phyloP scores from a whole-genome alignment of 1,140 invertebrate genomes.

The Drosophila lacteicornis region DNA sequence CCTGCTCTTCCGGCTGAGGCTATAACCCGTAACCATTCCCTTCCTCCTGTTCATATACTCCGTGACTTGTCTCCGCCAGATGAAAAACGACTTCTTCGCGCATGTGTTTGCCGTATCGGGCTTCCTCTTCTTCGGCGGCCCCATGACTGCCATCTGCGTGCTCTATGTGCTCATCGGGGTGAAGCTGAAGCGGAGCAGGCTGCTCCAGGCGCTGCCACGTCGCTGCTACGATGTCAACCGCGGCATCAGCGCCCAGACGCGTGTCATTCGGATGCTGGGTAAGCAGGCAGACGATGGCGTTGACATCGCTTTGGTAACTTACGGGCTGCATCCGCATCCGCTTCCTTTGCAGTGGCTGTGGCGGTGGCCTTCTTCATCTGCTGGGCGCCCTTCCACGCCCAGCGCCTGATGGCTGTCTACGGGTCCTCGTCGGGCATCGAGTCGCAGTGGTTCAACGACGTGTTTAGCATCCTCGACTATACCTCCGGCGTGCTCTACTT shows the following conservation, averaged over 20 bases:
- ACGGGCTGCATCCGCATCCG: constrained; percentile 15
- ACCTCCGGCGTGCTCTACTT: constrained; percentile 90
- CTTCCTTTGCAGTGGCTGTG: constrained; percentile 91
- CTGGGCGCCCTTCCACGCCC: constrained; percentile 97
- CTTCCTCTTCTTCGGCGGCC: constrained; percentile 93
- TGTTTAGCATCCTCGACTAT: constrained; percentile 89
- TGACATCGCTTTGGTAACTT: constrained; percentile 1
- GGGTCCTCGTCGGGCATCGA: constrained; percentile 84
- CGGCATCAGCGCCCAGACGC: constrained; percentile 86
- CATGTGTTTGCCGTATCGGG: constrained; percentile 94
- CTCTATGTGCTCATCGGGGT: constrained; percentile 94
- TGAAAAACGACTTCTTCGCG: constrained; percentile 87
- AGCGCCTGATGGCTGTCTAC: constrained; percentile 91
- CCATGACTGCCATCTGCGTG: constrained; percentile 94
- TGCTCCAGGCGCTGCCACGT: constrained; percentile 76
- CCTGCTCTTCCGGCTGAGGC: constrained; percentile 2
- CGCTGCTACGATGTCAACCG: constrained; percentile 75
- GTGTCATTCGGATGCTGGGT: constrained; percentile 90
- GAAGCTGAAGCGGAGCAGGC: constrained; percentile 87
- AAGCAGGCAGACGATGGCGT: constrained; percentile 75
- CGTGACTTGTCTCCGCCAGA: constrained; percentile 56
- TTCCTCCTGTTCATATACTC: constrained; percentile 4
- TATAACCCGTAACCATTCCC: constrained; percentile 8
- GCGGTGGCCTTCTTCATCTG: constrained; percentile 97
- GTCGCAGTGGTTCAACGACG: constrained; percentile 82